phyloP scores from a whole-genome alignment of 35 echinoderm and acorn worm species.

The Apostichopus parvimensis region DNA sequence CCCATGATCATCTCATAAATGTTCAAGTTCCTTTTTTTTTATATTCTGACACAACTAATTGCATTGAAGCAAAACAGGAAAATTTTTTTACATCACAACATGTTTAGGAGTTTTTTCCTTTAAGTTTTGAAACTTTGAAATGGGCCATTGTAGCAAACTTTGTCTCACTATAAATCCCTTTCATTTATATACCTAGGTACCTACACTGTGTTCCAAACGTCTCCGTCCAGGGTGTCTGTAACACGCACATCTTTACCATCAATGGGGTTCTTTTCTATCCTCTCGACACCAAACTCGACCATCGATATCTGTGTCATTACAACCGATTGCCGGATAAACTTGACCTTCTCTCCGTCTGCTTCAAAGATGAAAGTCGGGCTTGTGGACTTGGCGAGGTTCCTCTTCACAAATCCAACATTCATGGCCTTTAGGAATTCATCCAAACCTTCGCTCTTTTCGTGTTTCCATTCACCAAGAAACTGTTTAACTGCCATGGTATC shows the following conservation, averaged over 20 bases:
- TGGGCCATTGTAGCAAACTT: no score
- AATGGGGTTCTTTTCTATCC: conserved; percentile 14
- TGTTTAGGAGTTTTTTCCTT: no score
- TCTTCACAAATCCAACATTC: conserved; percentile 38
- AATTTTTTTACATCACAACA: no score
- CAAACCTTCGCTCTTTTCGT: conserved; percentile 66
- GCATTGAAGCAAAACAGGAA: no score
- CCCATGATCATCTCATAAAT: no score
- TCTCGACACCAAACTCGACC: conserved; percentile 59
- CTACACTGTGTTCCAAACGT: conserved; percentile 30
- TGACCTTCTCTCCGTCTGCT: conserved; percentile 43
- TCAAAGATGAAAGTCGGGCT: conserved; percentile 57
- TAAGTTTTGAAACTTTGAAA: no score
- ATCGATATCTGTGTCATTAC: conserved; percentile 12
- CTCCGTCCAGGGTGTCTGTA: conserved; percentile 18
- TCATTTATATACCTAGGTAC: conserved; percentile 5
- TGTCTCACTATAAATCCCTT: no score
- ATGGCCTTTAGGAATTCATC: conserved; percentile 80
- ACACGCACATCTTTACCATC: conserved; percentile 23
- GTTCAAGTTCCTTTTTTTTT: no score
- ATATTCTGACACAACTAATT: no score
- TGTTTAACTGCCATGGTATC: conserved; percentile 22
- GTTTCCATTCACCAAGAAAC: conserved; percentile 70
- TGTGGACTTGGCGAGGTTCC: conserved; percentile 49
- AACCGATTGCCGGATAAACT: conserved; percentile 41